Percentiles rank a stretch among this genome's conserved stretches.
These are phyloP conservation scores for Onychomys arenicola DNA, from an alignment of 2,797 vertebrate genomes.

Conservation along the genomic window DNA sequence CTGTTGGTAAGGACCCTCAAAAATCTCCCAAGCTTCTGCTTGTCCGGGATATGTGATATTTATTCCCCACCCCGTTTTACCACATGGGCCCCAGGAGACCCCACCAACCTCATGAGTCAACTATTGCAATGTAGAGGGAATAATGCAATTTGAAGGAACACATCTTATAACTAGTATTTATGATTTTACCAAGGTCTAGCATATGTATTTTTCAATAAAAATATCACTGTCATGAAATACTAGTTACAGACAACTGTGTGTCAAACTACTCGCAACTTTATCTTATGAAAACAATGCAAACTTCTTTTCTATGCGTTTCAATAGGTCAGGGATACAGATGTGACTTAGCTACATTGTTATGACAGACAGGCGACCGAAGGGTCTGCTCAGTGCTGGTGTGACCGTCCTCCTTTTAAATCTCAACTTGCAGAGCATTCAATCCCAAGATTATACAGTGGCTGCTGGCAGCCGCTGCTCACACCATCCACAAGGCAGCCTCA, in stretches of 20 bases:
- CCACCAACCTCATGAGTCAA: no score
- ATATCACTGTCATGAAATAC: background rate
- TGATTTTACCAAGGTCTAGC: background rate
- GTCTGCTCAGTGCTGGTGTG: background rate
- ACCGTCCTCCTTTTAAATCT: background rate
- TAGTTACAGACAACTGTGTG: background rate
- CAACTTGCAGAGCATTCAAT: background rate
- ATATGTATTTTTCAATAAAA: conserved; percentile 12
- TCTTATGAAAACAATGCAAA: background rate
- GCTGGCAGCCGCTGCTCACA: background rate
- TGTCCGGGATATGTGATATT: background rate
- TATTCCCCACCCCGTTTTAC: no score
- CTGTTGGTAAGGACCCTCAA: no score
- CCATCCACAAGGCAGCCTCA: background rate
- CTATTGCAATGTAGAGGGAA: background rate
- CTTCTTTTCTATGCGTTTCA: background rate
- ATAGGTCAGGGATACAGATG: background rate
- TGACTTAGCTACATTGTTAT: background rate
- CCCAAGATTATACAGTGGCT: background rate
- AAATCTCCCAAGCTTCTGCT: background rate
- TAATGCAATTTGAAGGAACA: background rate
- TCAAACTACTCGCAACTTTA: background rate
- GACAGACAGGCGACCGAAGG: background rate
- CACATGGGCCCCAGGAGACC: no score
- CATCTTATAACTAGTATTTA: background rate